Evolutionary conservation across 1,140 invertebrate species (phyloP).

Genomic region (Metaphire vulgaris): DNA sequence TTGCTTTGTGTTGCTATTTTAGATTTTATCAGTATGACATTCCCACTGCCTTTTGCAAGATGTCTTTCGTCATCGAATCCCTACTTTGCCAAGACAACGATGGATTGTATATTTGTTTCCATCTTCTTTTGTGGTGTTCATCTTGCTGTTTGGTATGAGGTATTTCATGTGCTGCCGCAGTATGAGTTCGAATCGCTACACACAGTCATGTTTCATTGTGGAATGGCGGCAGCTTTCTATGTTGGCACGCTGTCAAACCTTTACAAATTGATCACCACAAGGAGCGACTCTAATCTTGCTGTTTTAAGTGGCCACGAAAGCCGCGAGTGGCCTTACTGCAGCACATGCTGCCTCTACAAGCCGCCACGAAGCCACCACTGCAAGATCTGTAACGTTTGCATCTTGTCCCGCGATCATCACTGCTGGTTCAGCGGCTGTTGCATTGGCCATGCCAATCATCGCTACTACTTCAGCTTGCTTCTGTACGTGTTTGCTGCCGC

Average conservation of each 20-base stretch:
- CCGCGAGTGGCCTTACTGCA: slow-evolving; percentile 5
- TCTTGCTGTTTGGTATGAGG: slow-evolving; percentile 18
- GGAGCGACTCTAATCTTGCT: not conserved
- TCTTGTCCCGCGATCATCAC: slow-evolving; percentile 15
- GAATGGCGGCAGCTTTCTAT: slow-evolving; percentile 8
- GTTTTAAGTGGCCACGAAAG: not conserved
- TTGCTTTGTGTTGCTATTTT: too few relatives aligned
- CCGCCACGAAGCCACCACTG: slow-evolving; percentile 20
- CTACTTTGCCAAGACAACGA: slow-evolving; percentile 15
- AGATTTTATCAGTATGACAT: too few relatives aligned
- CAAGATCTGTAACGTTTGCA: slow-evolving; percentile 16
- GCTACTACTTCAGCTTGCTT: slow-evolving; percentile 27
- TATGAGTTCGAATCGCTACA: not conserved
- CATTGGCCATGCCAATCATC: slow-evolving; percentile 6
- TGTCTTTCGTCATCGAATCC: too few relatives aligned
- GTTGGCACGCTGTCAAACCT: slow-evolving; percentile 14
- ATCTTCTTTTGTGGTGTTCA: slow-evolving; percentile 12
- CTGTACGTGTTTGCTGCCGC: slow-evolving; percentile 4
- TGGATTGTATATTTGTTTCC: slow-evolving; percentile 3
- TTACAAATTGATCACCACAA: slow-evolving; percentile 7
- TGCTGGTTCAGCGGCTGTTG: slow-evolving; percentile 13
- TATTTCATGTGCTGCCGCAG: slow-evolving; percentile 19
- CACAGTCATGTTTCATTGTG: not conserved
- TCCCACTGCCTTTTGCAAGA: too few relatives aligned
- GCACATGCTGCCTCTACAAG: not conserved